Conservation (phyloP, 2,888 invertebrate genomes). For the Drosophila buzzatii region DNA sequence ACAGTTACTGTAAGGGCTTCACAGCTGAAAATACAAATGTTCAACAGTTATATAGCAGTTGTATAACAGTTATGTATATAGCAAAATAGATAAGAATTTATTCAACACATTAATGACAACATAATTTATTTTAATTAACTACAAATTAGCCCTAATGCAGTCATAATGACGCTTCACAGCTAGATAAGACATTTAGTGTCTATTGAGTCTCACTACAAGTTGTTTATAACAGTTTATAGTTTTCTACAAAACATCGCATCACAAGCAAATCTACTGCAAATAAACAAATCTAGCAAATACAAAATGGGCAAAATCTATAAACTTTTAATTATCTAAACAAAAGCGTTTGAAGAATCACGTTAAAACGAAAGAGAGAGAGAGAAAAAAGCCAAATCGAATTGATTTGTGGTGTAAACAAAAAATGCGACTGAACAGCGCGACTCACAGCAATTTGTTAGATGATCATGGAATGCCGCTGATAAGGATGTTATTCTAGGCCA, state of each 20-base stretch:
- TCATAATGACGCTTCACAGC: not conserved
- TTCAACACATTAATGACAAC: not conserved
- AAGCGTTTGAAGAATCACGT: slow-evolving; percentile 27
- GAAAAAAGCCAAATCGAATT: slow-evolving; percentile 1
- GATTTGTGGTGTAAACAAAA: slow-evolving; percentile 32
- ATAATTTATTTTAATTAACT: not conserved
- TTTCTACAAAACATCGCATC: not conserved
- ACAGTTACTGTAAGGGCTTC: not conserved
- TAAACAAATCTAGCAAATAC: slow-evolving; percentile 28
- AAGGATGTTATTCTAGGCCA: slow-evolving; percentile 26
- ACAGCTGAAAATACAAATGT: not conserved
- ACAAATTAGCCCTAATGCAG: not conserved
- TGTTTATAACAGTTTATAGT: slow-evolving; percentile 11
- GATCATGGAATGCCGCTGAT: slow-evolving; percentile 52
- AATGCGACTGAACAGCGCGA: slow-evolving; percentile 16
- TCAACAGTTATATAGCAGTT: slow-evolving; percentile 2
- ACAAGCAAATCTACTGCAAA: slow-evolving; percentile 2
- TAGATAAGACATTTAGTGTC: slow-evolving; percentile 7
- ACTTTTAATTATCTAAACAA: slow-evolving; percentile 56
- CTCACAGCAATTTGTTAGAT: slow-evolving; percentile 39
- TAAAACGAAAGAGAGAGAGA: not conserved
- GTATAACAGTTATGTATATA: not conserved
- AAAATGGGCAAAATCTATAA: slow-evolving; percentile 50
- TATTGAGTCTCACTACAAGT: slow-evolving; percentile 1
- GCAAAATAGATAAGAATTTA: too few relatives aligned